Evolutionary conservation across 1,140 invertebrate species (phyloP), one percentile per base, ranked within the genome.

Genomic region (Trachymyrmex septentrionalis): DNA sequence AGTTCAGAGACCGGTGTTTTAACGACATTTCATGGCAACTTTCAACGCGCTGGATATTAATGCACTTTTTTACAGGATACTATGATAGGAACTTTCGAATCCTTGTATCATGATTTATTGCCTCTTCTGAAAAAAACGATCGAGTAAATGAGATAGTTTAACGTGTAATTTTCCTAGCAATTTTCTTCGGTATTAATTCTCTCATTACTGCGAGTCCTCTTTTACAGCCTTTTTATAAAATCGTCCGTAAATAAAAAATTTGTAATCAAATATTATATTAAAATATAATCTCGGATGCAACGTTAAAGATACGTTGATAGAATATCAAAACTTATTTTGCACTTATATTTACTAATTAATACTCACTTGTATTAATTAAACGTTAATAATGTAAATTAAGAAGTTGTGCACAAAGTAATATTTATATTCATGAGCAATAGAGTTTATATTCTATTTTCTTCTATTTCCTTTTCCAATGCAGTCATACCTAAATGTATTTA

Each of bases 81-180:
- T 27, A 14, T 38, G 63, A 69, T 53, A 53, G 24, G n/a, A 14
- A 80, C 64, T 24, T 53, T 55, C 61, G n/a, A 80, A 55, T 80
- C 48, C n/a, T 48, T 38, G 7, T 21, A 38, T 4, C 30, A 30
- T 80, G 30, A 81, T 81, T 81, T 55, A 69, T 69, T 16, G 3
- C 5, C 14, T 21, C 16, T 34, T 38, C 16, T 12, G 16, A n/a
- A 57, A 69, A 69, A 69, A 69, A 81, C 7, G n/a, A 24, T 69
- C 16, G 10, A 16, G 14, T 16, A 38, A 80, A 69, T 27, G 6
- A n/a, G n/a, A n/a, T 55, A 53, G 24, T 30, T 53, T 53, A 34
- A 53, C 44, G 63, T 10, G 44, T 21, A 48, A 48, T 64, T 64
- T 30, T 48, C 24, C 38, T 50, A 69, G 61, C 12, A 78, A 53